Base-by-base conservation (phyloP, 2,113 vertebrate genomes). In the Guaruba guarouba region DNA sequence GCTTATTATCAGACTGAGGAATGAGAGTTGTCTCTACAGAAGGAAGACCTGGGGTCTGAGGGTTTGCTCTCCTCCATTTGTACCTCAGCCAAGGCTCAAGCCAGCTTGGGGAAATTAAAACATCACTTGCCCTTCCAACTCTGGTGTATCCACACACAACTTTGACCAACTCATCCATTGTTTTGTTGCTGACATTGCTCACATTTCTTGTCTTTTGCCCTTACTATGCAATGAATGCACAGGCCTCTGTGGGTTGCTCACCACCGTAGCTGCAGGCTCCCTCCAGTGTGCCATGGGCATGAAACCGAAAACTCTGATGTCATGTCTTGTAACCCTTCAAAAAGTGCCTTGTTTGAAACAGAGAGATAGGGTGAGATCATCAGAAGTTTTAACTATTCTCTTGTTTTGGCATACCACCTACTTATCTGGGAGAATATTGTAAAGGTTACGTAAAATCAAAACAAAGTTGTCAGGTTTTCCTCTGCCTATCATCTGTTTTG, bases 261-360 rank as follows among this genome's bases (percentile, higher is more conserved):
- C 90, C 79, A n/a, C 67, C 2, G 0, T 31, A 11, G 61, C 86
- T 85, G 84, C 74, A 43, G 90, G 75, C 86, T 96, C 82, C 68
- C 80, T 93, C 84, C 81, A 69, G 54, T 20, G 51, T 8, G 44
- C 77, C 18, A 44, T 90, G 71, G 92, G 93, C 94, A 83, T 33
- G 74, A 88, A 97, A 92, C 96, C 6, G 71, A 96, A 96, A 97
- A 88, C 86, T 88, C 95, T 96, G 96, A 97, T 92, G 93, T 96
- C 96, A 95, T 33, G 96, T 95, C 97, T 97, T 37, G 1, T 79
- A 95, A 97, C 61, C 80, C 92, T 96, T 92, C 96, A 92, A 96
- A 96, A 97, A 97, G 86, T 1, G 3, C 86, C 95, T 93, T 97
- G 95, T 96, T 90, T 91, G 80, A 95, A 96, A 89, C 48, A 51